Evolutionary conservation across 2,797 vertebrate genomes (phyloP).

Genomic region (Manis javanica): DNA sequence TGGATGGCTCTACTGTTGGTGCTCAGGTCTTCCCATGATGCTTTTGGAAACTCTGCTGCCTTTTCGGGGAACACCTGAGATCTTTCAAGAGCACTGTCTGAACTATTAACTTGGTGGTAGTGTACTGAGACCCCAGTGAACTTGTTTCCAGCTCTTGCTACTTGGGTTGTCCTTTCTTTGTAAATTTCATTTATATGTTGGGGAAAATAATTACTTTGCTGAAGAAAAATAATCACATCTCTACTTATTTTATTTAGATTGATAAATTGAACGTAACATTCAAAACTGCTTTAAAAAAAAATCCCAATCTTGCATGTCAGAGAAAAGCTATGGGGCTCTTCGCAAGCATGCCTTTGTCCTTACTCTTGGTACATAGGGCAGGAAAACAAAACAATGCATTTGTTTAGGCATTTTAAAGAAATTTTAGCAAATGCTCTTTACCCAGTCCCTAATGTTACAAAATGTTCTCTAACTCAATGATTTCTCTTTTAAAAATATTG

Average conservation of each 20-base stretch:
- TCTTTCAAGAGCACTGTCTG: neutral
- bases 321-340: neutral
- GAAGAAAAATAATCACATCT: neutral
- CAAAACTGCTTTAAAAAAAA: constrained; percentile 15
- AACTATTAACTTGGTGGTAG: neutral
- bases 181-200: constrained; percentile 14
- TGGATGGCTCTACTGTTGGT: neutral
- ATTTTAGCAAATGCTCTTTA: constrained; percentile 3
- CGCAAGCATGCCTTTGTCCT: neutral
- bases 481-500: constrained; percentile 19
- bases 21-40: neutral
- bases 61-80: neutral
- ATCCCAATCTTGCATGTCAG: neutral
- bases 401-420: neutral
- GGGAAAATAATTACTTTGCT: neutral
- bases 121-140: neutral
- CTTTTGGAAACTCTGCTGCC: neutral
- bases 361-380: neutral
- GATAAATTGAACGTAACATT: neutral
- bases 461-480: constrained; percentile 19
- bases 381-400: neutral
- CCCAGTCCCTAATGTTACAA: neutral
- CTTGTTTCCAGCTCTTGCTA: neutral
- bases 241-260: neutral
- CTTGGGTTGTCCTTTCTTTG: neutral